Percentiles rank a stretch among this genome's conserved stretches.
phyloP scores from a whole-genome alignment of 2,888 invertebrate genomes.

The Autographa pulchrina region DNA sequence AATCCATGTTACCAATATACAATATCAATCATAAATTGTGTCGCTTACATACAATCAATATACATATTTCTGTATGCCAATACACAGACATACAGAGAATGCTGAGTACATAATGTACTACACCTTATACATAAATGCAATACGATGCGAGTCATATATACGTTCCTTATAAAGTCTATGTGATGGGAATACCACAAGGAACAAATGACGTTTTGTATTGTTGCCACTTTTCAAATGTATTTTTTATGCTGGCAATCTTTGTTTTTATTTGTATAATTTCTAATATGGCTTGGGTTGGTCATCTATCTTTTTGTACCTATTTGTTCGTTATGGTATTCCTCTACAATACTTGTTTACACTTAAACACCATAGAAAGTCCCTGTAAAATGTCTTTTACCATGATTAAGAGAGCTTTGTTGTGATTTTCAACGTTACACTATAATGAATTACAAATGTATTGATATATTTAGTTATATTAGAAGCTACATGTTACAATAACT shows the following conservation, averaged over 20 bases:
- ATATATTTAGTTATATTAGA: conserved; percentile 57
- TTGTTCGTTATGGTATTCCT: conserved; percentile 51
- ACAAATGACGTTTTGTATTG: conserved; percentile 7
- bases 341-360: conserved; percentile 51
- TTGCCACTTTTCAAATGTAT: conserved; percentile 2
- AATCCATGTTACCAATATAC: conserved; percentile 25
- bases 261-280: neutral
- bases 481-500: conserved; percentile 48
- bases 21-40: conserved; percentile 42
- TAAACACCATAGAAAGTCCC: conserved; percentile 72
- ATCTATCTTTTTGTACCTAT: neutral
- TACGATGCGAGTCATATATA: conserved; percentile 50
- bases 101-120: conserved; percentile 35
- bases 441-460: conserved; percentile 58
- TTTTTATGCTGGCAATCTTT: neutral
- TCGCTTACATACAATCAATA: conserved; percentile 37
- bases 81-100: conserved; percentile 20
- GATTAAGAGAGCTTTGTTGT: conserved; percentile 73
- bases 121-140: conserved; percentile 53
- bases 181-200: conserved; percentile 49
- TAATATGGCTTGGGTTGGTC: neutral
- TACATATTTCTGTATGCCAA: conserved; percentile 26
- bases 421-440: conserved; percentile 52
- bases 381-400: conserved; percentile 82
- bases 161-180: conserved; percentile 49